Evolutionary conservation across 2,797 vertebrate genomes (phyloP).

Genomic region (Fistularia commersonii): DNA sequence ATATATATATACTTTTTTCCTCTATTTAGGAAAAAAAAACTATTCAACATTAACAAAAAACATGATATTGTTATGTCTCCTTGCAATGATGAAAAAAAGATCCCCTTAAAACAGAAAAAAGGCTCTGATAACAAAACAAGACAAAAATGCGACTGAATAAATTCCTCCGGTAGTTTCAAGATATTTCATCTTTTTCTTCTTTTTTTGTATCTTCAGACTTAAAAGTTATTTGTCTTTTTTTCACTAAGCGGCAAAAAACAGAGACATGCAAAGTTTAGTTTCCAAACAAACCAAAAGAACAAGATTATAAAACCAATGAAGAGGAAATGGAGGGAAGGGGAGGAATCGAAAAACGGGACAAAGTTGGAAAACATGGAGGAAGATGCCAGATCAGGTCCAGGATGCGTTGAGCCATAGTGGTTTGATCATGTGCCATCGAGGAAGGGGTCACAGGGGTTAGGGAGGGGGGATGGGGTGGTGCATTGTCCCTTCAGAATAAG

Average conservation of each 20-base stretch:
- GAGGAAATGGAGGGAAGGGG: conserved; percentile 12
- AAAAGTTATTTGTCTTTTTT: conserved; percentile 39
- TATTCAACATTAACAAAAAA: conserved; percentile 84
- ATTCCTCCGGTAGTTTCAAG: conserved; percentile 59
- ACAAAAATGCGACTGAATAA: conserved; percentile 21
- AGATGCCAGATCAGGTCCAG: conserved; percentile 68
- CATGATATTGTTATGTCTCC: conserved; percentile 87
- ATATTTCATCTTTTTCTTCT: conserved; percentile 68
- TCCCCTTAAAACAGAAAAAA: conserved; percentile 56
- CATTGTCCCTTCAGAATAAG: not conserved
- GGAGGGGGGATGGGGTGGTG: not conserved
- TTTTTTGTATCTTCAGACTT: conserved; percentile 24
- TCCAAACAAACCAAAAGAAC: conserved; percentile 77
- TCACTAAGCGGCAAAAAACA: conserved; percentile 67
- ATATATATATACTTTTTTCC: conserved; percentile 77
- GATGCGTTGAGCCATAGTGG: conserved; percentile 67
- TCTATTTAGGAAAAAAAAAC: conserved; percentile 89
- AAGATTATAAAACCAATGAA: conserved; percentile 1
- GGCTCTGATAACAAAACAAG: not conserved
- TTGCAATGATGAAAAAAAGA: conserved; percentile 65
- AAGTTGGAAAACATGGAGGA: conserved; percentile 41
- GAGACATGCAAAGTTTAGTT: conserved; percentile 85
- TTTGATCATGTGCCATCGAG: conserved; percentile 80
- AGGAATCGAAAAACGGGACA: too few relatives aligned
- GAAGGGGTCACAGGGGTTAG: conserved; percentile 6